Conservation (phyloP, 2,113 vertebrate genomes). For the Argyrosomus japonicus region DNA sequence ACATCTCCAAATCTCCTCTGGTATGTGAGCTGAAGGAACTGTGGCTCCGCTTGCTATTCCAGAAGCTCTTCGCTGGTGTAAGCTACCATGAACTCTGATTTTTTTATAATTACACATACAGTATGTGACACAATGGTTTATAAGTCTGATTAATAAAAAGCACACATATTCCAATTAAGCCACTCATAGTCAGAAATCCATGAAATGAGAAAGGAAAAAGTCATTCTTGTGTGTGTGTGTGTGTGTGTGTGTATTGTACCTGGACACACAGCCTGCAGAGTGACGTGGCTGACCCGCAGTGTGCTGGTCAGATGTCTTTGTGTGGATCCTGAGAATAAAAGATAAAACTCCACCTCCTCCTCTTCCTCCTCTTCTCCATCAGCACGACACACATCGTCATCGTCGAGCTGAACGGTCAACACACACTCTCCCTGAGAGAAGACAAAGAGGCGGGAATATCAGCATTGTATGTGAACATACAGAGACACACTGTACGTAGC, state of each 20-base stretch:
- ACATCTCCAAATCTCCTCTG: no score
- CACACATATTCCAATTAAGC: no score
- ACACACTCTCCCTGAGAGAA: slow-evolving; percentile 88
- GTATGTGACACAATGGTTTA: no score
- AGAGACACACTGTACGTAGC: no score
- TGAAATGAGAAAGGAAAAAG: no score
- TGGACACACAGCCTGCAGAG: slow-evolving; percentile 90
- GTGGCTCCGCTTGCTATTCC: no score
- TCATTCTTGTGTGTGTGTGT: not conserved
- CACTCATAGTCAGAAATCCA: no score
- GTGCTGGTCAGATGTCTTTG: slow-evolving; percentile 90
- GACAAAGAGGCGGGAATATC: not conserved
- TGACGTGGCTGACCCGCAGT: slow-evolving; percentile 84
- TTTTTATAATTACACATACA: no score
- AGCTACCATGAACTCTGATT: no score
- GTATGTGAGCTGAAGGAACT: no score
- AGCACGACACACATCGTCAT: slow-evolving; percentile 75
- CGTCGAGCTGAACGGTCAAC: slow-evolving; percentile 88
- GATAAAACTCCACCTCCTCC: slow-evolving; percentile 90
- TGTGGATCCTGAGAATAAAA: slow-evolving; percentile 91
- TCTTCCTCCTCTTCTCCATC: slow-evolving; percentile 80
- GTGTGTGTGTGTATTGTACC: slow-evolving; percentile 78
- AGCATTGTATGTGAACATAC: not conserved
- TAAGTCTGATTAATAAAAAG: no score
- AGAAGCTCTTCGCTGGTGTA: no score